Percentiles rank a stretch among this genome's conserved stretches.
Evolutionary conservation across 2,113 vertebrate species (phyloP).

Genomic region (Acrocephalus arundinaceus): DNA sequence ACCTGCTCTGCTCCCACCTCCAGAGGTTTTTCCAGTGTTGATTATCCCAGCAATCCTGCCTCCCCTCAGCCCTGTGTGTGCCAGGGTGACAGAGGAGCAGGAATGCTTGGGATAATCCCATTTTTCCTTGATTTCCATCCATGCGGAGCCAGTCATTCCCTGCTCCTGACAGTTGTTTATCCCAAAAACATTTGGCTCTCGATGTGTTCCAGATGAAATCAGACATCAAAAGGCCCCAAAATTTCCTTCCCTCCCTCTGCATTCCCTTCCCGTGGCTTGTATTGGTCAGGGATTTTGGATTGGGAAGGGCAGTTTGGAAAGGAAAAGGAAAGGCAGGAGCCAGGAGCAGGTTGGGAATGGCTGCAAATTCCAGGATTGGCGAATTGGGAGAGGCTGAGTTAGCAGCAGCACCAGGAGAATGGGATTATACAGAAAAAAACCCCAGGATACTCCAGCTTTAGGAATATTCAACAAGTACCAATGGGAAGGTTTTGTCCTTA

Average conservation of each 20-base stretch:
- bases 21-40: not conserved
- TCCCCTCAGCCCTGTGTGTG: not conserved
- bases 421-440: not conserved
- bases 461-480: not conserved
- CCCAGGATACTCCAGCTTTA: not conserved
- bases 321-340: not conserved
- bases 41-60: not conserved
- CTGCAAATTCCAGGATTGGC: not conserved
- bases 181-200: not conserved
- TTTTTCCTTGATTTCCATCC: not conserved
- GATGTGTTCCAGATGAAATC: slow-evolving; percentile 17
- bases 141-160: not conserved
- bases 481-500: not conserved
- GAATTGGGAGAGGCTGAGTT: not conserved
- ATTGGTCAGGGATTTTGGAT: not conserved
- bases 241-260: not conserved
- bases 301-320: not conserved
- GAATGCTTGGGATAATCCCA: not conserved
- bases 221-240: not conserved
- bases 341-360: not conserved
- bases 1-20: not conserved
- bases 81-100: not conserved
- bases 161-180: slow-evolving; percentile 31
- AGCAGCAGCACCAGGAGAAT: not conserved
- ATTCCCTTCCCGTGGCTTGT: not conserved